Conservation (phyloP, 1,140 invertebrate species). For the Drosophila kurseongensis region DNA sequence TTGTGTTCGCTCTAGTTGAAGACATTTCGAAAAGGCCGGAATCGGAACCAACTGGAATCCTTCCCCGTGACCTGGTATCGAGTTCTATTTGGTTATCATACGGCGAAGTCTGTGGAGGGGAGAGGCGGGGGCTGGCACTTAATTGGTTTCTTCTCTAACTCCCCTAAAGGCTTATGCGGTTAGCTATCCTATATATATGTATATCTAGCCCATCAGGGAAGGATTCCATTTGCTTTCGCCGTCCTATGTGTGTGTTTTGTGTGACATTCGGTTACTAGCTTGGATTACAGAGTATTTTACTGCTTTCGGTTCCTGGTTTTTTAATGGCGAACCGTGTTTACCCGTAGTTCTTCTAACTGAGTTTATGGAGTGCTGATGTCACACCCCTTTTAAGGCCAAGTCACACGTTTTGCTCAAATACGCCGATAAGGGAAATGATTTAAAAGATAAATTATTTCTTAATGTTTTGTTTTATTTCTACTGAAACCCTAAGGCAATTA, state of each 20-base stretch:
- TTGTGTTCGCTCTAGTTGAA: conserved; percentile 52
- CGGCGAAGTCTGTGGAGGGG: conserved; percentile 6
- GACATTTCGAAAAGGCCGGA: conserved; percentile 50
- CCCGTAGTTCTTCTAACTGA: conserved; percentile 70
- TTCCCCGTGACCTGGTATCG: conserved; percentile 16
- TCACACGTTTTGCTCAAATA: conserved; percentile 57
- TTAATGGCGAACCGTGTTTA: conserved; percentile 47
- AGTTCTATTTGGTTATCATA: conserved; percentile 34
- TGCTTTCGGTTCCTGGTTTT: conserved; percentile 26
- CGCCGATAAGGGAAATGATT: conserved; percentile 47
- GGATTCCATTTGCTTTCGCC: conserved; percentile 43
- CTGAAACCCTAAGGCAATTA: conserved; percentile 79
- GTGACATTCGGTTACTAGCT: conserved; percentile 47
- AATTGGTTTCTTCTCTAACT: conserved; percentile 53
- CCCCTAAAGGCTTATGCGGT: conserved; percentile 21
- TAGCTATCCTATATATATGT: conserved; percentile 24
- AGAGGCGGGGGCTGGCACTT: conserved; percentile 59
- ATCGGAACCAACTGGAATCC: conserved; percentile 31
- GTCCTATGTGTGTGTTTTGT: conserved; percentile 29
- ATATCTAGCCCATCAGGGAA: conserved; percentile 30
- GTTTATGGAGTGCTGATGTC: conserved; percentile 56
- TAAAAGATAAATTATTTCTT: conserved; percentile 45
- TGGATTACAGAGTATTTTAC: conserved; percentile 48
- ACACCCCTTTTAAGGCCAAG: conserved; percentile 54
- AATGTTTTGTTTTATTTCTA: conserved; percentile 60